Evolutionary conservation across 1,140 invertebrate species (phyloP).

Genomic region (Campoletis sonorensis): DNA sequence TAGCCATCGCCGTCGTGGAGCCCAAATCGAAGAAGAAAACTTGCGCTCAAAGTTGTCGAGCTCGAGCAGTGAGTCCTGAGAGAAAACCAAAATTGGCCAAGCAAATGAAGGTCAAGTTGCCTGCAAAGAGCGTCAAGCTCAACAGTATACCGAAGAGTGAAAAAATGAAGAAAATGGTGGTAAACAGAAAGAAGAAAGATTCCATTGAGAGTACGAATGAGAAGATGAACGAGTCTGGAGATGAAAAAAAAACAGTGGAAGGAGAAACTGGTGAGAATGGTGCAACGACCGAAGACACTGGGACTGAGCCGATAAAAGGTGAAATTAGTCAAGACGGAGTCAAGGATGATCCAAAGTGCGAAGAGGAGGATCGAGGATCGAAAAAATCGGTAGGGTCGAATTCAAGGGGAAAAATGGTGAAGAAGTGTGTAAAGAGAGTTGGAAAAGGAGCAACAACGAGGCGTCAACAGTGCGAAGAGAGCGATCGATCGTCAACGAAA

Average conservation of each 20-base stretch:
- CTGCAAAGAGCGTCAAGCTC: conserved; percentile 66
- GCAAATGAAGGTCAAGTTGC: conserved; percentile 69
- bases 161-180: conserved; percentile 66
- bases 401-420: conserved; percentile 60
- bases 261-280: neutral
- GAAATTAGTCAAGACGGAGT: conserved; percentile 68
- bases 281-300: conserved; percentile 53
- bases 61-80: conserved; percentile 52
- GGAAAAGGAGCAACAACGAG: conserved; percentile 54
- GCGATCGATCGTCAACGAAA: conserved; percentile 59
- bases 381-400: conserved; percentile 59
- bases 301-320: conserved; percentile 63
- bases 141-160: conserved; percentile 65
- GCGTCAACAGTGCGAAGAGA: conserved; percentile 60
- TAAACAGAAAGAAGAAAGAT: conserved; percentile 63
- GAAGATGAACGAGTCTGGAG: conserved; percentile 58
- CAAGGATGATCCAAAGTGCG: conserved; percentile 65
- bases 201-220: conserved; percentile 66
- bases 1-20: conserved; percentile 62
- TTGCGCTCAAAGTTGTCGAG: neutral
- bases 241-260: conserved; percentile 53
- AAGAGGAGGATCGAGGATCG: conserved; percentile 58
- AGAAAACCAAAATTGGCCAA: conserved; percentile 69
- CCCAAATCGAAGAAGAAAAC: conserved; percentile 56
- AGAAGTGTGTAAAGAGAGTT: conserved; percentile 62